phyloP scores from a whole-genome alignment of 2,888 invertebrate species.

The Daptonema setosum region DNA sequence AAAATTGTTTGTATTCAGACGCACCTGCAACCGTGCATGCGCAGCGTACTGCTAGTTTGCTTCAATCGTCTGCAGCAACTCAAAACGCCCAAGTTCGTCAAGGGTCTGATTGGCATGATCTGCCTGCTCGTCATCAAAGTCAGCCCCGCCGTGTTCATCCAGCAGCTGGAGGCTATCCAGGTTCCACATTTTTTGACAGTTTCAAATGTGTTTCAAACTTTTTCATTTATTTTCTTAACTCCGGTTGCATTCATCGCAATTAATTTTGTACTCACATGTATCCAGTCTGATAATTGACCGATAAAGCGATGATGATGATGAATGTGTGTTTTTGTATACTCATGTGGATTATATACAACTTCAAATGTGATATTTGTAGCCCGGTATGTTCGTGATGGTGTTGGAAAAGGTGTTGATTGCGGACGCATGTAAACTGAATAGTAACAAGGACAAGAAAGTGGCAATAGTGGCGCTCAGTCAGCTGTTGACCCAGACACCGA shows the following conservation, averaged over 20 bases:
- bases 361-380: no score
- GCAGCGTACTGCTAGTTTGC: constrained; percentile 30
- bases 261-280: no score
- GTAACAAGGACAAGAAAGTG: constrained; percentile 61
- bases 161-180: constrained; percentile 63
- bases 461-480: constrained; percentile 70
- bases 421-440: constrained; percentile 65
- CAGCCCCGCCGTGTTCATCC: constrained; percentile 50
- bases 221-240: background rate
- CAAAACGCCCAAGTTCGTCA: constrained; percentile 82
- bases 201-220: no score
- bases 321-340: no score
- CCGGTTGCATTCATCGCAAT: no score
- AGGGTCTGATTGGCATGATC: constrained; percentile 67
- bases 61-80: constrained; percentile 75
- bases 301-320: no score
- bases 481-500: constrained; percentile 49
- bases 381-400: constrained; percentile 81
- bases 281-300: no score
- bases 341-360: no score
- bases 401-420: constrained; percentile 62
- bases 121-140: constrained; percentile 60
- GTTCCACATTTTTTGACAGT: constrained; percentile 34
- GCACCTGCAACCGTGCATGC: background rate
- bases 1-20: background rate